A percentile compares a stretch with the other conserved stretches of the same genome.
Conservation (phyloP, 2,113 vertebrate genomes). For the Nibea coibor region DNA sequence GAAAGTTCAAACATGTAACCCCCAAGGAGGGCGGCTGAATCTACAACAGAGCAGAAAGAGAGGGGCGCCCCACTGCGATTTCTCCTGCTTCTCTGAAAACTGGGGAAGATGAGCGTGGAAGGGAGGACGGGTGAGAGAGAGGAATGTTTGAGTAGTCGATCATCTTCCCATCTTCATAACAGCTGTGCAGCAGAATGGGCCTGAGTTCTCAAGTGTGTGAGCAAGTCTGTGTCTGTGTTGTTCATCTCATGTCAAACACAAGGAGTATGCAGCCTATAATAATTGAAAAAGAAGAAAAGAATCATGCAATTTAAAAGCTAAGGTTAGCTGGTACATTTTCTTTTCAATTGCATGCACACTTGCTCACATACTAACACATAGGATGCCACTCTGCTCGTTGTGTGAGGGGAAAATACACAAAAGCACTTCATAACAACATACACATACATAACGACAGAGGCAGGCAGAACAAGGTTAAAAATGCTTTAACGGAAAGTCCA, state of each 20-base stretch:
- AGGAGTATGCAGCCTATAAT: neutral
- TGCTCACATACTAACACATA: neutral
- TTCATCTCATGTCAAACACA: conserved; percentile 47
- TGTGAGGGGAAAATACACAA: neutral
- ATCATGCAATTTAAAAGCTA: neutral
- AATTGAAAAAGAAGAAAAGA: neutral
- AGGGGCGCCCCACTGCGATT: conserved; percentile 49
- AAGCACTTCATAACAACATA: neutral
- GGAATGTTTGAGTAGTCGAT: conserved; percentile 65
- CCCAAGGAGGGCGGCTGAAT: conserved; percentile 66
- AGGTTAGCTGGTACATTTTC: neutral
- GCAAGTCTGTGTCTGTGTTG: conserved; percentile 33
- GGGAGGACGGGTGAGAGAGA: conserved; percentile 3
- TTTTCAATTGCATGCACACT: neutral
- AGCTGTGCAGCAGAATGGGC: conserved; percentile 65
- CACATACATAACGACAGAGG: no score
- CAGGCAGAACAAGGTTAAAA: neutral
- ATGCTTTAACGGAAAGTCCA: neutral
- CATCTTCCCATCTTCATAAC: conserved; percentile 69
- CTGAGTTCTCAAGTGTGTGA: conserved; percentile 32
- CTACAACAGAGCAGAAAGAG: conserved; percentile 59
- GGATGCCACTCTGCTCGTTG: neutral
- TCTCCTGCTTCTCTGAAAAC: conserved; percentile 52
- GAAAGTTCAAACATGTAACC: conserved; percentile 74
- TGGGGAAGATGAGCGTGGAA: conserved; percentile 42